Base-by-base conservation (phyloP, 2,797 vertebrate species). In the Catharus ustulatus region DNA sequence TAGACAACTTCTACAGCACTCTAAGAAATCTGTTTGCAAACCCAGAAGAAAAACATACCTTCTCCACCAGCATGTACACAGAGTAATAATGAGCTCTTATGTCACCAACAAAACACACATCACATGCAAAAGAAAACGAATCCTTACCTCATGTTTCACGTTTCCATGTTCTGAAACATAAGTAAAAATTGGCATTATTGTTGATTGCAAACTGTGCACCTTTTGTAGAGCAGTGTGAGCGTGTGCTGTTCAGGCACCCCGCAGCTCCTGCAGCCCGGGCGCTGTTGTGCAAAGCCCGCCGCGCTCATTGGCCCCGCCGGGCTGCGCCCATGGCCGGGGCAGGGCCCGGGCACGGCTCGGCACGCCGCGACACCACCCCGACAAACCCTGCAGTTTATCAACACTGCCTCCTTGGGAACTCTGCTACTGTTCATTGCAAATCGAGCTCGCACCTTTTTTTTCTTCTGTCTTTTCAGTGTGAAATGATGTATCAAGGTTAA, bases 141-240 rank as follows among this genome's bases (percentile, higher is more conserved):
- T 40, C 82, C 99, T 99, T 98, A 99, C 99, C 99, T 99, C 98
- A 11, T 98, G 97, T 97, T 98, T 99, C 97, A 98, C 92, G 92
- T 97, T 98, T 91, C 98, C 98, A 5, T 98, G 98, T 96, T 99
- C 99, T 99, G 99, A 98, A 99, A 99, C 96, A 97, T 98, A 98
- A 97, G 98, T 98, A 97, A 99, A 98, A 98, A 99, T 98, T 94
- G 98, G 98, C 98, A 99, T 99, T 94, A 98, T 98, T 98, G 98
- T 85, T 13, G 12, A 19, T 1, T 54, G 95, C 42, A 97, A 96
- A 91, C 54, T 18, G 57, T 67, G 85, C 69, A 43, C 94, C 94
- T 68, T 93, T 86, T 59, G 32, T 9, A 49, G 1, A 87, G 87
- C 78, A 82, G 84, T 57, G 87, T 97, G 96, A 97, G 98, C 74